Evolutionary conservation across 2,113 vertebrate genomes (phyloP), one percentile per base, ranked within the genome.

Genomic region (Indri indri): DNA sequence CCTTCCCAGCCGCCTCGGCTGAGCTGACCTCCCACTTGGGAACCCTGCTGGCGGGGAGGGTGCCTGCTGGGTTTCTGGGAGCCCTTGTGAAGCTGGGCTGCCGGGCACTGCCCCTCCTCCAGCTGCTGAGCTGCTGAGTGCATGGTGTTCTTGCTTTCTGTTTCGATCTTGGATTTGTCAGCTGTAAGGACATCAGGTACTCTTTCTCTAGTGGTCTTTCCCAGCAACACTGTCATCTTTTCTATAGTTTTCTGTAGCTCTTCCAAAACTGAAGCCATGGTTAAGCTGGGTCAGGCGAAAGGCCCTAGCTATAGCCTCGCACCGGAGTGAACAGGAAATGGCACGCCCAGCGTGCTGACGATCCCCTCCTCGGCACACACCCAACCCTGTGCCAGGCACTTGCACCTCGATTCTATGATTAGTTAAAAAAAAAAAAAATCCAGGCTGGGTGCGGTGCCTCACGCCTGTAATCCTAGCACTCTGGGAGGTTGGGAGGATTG

Each of bases 81-180:
- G 50, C 50, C 50, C 13, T 3, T 10, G 13, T 50, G 50, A 50
- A 50, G 50, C 13, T 50, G 50, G 50, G 50, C 50, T 50, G 50
- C 50, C 50, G 3, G 50, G 13, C 13, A 16, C 50, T 52, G 50
- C 50, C 50, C 50, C 12, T 3, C 50, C 50, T 13, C 50, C 50
- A 3, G 13, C 50, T 16, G 14, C 50, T 13, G 50, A 52, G 50
- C 50, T 52, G 50, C 50, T 14, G 50, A 52, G 50, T 16, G 50
- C 13, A 50, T 97, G 95, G 99, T 99, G n/a, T 96, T 96, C 32
- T 98, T 94, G 14, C 99, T 99, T 96, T 99, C 99, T 85, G 98
- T 98, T 97, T 99, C 99, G 22, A 99, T 96, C 80, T 99, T 99
- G 89, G 98, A 98, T 84, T 99, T 99, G 97, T 99, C 99, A 92